A percentile compares a stretch with the other conserved stretches of the same genome.
phyloP scores from a whole-genome alignment of 2,113 vertebrate genomes.

The Brachypodius melanocephalos region DNA sequence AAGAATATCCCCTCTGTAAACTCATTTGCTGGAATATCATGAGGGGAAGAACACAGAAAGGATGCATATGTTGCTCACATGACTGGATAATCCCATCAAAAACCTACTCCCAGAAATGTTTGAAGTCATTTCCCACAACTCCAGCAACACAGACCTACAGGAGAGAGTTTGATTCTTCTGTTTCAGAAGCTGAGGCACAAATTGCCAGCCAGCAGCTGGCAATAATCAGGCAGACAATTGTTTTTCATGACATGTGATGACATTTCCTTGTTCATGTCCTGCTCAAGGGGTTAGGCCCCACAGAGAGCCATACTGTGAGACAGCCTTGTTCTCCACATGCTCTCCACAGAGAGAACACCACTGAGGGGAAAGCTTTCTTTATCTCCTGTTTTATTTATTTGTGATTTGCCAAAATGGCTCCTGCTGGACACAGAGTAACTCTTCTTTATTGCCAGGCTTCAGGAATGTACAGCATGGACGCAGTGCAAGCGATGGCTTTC shows the following conservation, averaged over 20 bases:
- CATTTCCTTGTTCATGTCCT: background rate
- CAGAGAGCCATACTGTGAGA: background rate
- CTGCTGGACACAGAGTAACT: background rate
- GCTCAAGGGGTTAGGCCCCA: background rate
- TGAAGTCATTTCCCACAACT: background rate
- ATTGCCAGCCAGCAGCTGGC: background rate
- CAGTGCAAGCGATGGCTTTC: slow-evolving; percentile 85
- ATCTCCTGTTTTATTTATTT: background rate
- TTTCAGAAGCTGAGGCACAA: background rate
- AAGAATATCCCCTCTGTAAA: background rate
- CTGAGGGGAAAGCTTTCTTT: background rate
- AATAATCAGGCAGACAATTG: background rate
- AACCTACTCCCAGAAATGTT: background rate
- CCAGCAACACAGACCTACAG: background rate
- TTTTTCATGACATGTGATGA: background rate
- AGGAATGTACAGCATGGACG: slow-evolving; percentile 73
- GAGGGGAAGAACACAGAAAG: background rate
- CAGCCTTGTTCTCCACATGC: background rate
- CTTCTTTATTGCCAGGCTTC: slow-evolving; percentile 72
- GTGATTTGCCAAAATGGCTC: background rate
- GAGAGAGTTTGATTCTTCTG: background rate
- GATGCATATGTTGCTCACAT: background rate
- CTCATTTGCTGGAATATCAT: background rate
- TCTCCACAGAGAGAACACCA: background rate
- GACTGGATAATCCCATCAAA: background rate